Evolutionary conservation across 37 sponge, comb jelly and placozoan genomes (phyloP).

Genomic region (Aplysina aerophoba): DNA sequence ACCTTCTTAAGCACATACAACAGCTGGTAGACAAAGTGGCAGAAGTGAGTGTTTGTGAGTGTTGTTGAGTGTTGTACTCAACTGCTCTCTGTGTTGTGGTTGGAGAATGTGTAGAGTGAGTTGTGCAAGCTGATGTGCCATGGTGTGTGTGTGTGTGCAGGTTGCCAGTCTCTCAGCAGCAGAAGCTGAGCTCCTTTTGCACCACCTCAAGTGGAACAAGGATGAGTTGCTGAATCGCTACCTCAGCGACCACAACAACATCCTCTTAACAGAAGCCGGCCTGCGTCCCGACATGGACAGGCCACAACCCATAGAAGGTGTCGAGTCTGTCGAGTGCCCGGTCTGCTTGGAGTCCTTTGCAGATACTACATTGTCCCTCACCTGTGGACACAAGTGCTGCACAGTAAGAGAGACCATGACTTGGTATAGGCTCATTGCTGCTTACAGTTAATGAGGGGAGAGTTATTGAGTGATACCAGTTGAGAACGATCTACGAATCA

Average conservation of each 20-base stretch:
- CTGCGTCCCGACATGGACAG: neutral
- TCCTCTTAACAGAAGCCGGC: neutral
- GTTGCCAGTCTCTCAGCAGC: neutral
- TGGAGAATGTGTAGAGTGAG: neutral
- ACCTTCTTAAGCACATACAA: neutral
- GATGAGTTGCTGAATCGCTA: constrained; percentile 47
- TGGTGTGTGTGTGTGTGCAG: neutral
- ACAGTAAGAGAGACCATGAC: neutral
- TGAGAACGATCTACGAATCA: too few species aligned
- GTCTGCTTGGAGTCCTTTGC: constrained; percentile 1
- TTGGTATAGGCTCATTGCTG: too few species aligned
- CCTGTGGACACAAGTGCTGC: constrained; percentile 3
- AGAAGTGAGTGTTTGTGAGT: neutral
- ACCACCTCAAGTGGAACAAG: constrained; percentile 63
- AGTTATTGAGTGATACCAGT: too few species aligned
- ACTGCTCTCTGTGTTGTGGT: neutral
- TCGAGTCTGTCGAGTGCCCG: neutral
- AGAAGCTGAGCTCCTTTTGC: constrained; percentile 58
- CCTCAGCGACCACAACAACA: neutral
- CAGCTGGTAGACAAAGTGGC: neutral
- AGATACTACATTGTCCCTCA: neutral
- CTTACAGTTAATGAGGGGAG: too few species aligned
- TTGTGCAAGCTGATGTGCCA: neutral
- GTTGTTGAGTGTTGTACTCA: neutral
- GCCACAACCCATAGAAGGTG: neutral